Conservation (phyloP, 2,888 invertebrate species). For the Atrina japonica region DNA sequence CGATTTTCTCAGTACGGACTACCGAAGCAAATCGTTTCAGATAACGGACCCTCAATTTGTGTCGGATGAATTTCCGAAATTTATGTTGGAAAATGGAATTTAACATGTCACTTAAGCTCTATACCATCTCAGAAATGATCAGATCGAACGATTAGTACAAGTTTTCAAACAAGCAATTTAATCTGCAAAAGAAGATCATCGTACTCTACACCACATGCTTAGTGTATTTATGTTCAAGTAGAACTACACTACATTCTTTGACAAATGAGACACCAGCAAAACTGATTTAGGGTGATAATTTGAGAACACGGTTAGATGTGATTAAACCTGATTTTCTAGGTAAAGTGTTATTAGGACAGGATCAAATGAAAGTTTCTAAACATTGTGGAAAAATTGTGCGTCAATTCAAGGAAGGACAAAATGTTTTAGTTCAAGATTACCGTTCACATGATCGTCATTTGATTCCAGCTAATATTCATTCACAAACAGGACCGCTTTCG, state of each 20-base stretch:
- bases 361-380: slow-evolving; percentile 15
- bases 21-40: slow-evolving; percentile 31
- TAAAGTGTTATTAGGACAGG: background rate
- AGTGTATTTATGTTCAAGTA: background rate
- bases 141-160: slow-evolving; percentile 32
- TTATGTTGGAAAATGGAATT: slow-evolving; percentile 32
- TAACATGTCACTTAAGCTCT: slow-evolving; percentile 38
- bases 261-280: slow-evolving; percentile 24
- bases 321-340: slow-evolving; percentile 27
- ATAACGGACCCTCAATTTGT: slow-evolving; percentile 42
- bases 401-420: slow-evolving; percentile 15
- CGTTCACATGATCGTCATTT: background rate
- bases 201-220: slow-evolving; percentile 10
- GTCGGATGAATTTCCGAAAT: slow-evolving; percentile 25
- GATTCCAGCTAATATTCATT: slow-evolving; percentile 6
- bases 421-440: slow-evolving; percentile 19
- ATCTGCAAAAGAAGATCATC: background rate
- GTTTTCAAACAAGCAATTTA: slow-evolving; percentile 24
- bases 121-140: slow-evolving; percentile 32
- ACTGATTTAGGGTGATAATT: slow-evolving; percentile 14
- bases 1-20: slow-evolving; percentile 28
- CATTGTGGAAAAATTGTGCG: slow-evolving; percentile 11
- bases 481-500: slow-evolving; percentile 26
- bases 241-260: slow-evolving; percentile 3
- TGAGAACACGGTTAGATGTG: slow-evolving; percentile 26